A percentile compares a stretch with the other conserved stretches of the same genome.
These are phyloP conservation scores for Acanthornis magna DNA, from an alignment of 2,797 vertebrate genomes.

Conservation along the genomic window DNA sequence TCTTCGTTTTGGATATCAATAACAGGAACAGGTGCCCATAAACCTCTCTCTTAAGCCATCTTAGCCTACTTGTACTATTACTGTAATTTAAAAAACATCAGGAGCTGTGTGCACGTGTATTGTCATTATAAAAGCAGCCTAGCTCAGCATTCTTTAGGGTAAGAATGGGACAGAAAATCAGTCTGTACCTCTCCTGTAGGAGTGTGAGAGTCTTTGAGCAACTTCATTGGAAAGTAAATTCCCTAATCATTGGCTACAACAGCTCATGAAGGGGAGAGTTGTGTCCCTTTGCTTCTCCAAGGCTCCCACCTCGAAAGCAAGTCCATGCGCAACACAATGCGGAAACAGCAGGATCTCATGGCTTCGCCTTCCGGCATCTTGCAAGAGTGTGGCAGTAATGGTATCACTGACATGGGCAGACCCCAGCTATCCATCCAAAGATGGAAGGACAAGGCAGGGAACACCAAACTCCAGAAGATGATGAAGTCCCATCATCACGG, in stretches of 20 bases:
- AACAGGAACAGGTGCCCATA: neutral
- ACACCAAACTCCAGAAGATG: neutral
- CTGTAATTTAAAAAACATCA: neutral
- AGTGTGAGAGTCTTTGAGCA: neutral
- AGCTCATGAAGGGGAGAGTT: neutral
- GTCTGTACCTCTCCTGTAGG: neutral
- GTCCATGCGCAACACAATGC: neutral
- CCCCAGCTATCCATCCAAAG: neutral
- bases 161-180: neutral
- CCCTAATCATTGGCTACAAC: neutral
- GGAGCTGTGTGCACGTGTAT: fast-evolving
- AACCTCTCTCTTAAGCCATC: neutral
- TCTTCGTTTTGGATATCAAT: neutral
- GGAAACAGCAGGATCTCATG: neutral
- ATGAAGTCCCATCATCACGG: neutral
- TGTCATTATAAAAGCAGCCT: neutral
- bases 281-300: neutral
- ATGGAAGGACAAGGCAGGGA: neutral
- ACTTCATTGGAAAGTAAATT: neutral
- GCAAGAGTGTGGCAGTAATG: neutral
- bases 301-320: neutral
- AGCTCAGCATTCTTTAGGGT: neutral
- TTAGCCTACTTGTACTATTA: neutral
- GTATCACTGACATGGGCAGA: neutral
- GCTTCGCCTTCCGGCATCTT: neutral